A percentile compares a stretch with the other conserved stretches of the same genome.
Conservation (phyloP, 92 coral and sea anemone genomes). For the Parazoanthus swiftii region DNA sequence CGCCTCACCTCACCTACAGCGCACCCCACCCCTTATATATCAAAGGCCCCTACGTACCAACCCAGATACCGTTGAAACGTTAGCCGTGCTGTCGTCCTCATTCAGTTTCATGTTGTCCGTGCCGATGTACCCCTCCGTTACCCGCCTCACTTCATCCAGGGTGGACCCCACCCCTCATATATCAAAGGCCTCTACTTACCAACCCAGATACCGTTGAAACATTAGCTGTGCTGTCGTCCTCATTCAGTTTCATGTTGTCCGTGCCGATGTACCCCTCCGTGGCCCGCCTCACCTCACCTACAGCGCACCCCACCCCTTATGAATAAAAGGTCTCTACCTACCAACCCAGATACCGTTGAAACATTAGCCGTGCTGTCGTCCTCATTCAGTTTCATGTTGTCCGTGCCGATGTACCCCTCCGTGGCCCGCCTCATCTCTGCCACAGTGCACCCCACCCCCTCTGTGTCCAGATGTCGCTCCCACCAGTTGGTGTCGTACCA, state of each 20-base stretch:
- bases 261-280: conserved; percentile 61
- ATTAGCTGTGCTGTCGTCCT: conserved; percentile 57
- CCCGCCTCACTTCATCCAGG: conserved; percentile 48
- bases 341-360: conserved; percentile 57
- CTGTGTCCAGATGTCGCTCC: conserved; percentile 53
- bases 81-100: conserved; percentile 59
- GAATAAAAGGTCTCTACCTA: not conserved
- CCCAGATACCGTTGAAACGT: conserved; percentile 52
- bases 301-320: conserved; percentile 35
- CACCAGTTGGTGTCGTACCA: conserved; percentile 75
- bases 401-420: conserved; percentile 61
- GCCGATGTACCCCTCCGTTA: conserved; percentile 55
- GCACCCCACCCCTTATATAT: conserved; percentile 30
- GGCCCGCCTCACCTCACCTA: conserved; percentile 52
- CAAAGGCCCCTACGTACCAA: conserved; percentile 4
- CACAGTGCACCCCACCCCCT: conserved; percentile 39
- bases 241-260: conserved; percentile 66
- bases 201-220: conserved; percentile 52
- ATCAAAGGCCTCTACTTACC: conserved; percentile 25
- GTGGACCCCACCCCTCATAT: conserved; percentile 30
- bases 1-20: conserved; percentile 45
- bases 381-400: conserved; percentile 65
- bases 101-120: conserved; percentile 67
- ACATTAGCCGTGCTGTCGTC: conserved; percentile 55
- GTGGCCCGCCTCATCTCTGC: conserved; percentile 55